These are phyloP conservation scores for Columba janthina DNA, from an alignment of 2,113 vertebrate species.

Conservation along the genomic window DNA sequence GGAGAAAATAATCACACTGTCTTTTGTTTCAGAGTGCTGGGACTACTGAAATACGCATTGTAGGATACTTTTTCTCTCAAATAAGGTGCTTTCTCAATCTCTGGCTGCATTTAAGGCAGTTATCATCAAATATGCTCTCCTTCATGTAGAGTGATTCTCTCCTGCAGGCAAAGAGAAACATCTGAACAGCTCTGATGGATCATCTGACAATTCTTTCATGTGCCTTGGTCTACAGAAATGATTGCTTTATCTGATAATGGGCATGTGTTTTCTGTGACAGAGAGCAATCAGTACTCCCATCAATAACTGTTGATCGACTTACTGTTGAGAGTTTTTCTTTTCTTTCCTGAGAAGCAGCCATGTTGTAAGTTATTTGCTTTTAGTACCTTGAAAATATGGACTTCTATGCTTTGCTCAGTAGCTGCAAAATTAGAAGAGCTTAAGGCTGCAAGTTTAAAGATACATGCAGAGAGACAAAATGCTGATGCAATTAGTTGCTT, in stretches of 20 bases:
- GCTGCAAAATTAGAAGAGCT: neutral
- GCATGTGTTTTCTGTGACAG: neutral
- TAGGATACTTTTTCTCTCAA: neutral
- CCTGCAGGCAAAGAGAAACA: neutral
- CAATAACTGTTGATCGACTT: neutral
- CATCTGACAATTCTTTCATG: neutral
- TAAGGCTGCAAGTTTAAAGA: neutral
- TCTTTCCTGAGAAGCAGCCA: neutral
- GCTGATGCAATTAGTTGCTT: neutral
- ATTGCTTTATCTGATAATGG: neutral
- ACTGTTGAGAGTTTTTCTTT: neutral
- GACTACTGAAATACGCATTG: neutral
- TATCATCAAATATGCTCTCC: neutral
- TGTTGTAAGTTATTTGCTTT: neutral
- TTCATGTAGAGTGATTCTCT: neutral
- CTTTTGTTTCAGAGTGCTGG: neutral
- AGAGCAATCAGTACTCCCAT: neutral
- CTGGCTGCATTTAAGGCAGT: neutral
- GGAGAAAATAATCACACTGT: neutral
- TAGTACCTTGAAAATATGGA: neutral
- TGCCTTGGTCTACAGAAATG: neutral
- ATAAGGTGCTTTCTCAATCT: neutral
- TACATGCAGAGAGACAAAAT: neutral
- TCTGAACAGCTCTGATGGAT: neutral
- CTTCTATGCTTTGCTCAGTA: neutral